Percentiles rank a stretch among this genome's conserved stretches.
These are phyloP conservation scores for Perithous albicinctus DNA, from an alignment of 2,888 invertebrate species.

Conservation along the genomic window DNA sequence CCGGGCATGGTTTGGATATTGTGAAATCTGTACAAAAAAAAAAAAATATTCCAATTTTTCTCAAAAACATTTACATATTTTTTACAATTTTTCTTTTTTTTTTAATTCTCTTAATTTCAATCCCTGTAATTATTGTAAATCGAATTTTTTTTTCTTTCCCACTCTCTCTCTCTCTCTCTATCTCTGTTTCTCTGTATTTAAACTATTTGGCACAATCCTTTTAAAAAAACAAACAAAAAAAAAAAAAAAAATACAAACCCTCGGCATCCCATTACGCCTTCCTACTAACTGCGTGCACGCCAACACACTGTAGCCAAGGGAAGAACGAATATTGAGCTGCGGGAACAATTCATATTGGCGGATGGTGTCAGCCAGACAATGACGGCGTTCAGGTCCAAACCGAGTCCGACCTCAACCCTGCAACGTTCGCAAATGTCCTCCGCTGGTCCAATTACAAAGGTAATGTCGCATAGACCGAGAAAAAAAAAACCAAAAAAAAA, in stretches of 20 bases:
- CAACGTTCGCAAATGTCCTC: slow-evolving; percentile 87
- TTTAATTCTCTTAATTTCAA: slow-evolving; percentile 54
- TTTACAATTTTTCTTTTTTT: slow-evolving; percentile 50
- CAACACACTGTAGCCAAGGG: slow-evolving; percentile 95
- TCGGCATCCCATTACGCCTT: slow-evolving; percentile 77
- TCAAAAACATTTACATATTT: slow-evolving; percentile 27
- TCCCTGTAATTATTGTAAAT: slow-evolving; percentile 59
- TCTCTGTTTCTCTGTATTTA: slow-evolving; percentile 63
- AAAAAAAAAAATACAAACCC: too few relatives aligned
- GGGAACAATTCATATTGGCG: slow-evolving; percentile 99
- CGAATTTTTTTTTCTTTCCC: slow-evolving; percentile 36
- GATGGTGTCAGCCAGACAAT: slow-evolving; percentile 99
- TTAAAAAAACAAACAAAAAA: slow-evolving; percentile 64
- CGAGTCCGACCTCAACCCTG: slow-evolving; percentile 92
- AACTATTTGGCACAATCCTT: slow-evolving; percentile 74
- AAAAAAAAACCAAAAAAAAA: too few relatives aligned
- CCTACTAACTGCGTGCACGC: slow-evolving; percentile 83
- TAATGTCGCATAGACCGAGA: slow-evolving; percentile 82
- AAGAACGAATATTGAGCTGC: slow-evolving; percentile 99
- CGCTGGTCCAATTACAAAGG: slow-evolving; percentile 98
- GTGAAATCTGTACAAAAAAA: slow-evolving; percentile 68
- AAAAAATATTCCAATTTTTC: slow-evolving; percentile 24
- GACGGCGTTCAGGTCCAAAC: slow-evolving; percentile 99
- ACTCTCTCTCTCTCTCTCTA: slow-evolving; percentile 51
- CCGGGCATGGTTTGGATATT: slow-evolving; percentile 73